Base-by-base conservation (phyloP, 2,888 invertebrate species). In the Chrysolina haemoptera region DNA sequence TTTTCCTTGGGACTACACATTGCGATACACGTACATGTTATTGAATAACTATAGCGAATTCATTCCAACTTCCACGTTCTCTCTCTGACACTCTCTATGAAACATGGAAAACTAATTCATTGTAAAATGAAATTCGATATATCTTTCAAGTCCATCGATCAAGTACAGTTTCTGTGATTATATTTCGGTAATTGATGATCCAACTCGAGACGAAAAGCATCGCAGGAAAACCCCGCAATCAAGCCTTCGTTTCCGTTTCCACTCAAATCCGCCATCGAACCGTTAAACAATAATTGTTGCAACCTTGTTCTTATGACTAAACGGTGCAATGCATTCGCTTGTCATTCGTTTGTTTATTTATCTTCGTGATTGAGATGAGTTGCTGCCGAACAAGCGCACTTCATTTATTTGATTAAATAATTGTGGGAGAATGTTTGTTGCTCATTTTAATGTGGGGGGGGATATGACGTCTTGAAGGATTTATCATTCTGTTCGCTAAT, bases 281-380 rank as follows among this genome's bases (percentile, higher is more conserved):
- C 74, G 70, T 76, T 64, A 76, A 71, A 67, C 71, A 41, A 22
- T 59, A 59, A 59, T 76, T 16, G 69, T 41, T 73, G 66, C 68
- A 75, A 71, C 73, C 73, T 75, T 59, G 68, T 75, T 69, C 65
- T 63, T 75, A 53, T 68, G 66, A 53, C 27, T 62, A 71, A 70
- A 46, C 67, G 70, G 63, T 69, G 48, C 67, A 70, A 62, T 50
- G 40, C 48, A 70, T 74, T 70, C 55, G 53, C 53, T 50, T 74
- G 67, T 70, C 73, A 62, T 73, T 65, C 59, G 59, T 73, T 68
- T 68, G 68, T 70, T 67, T 67, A 59, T 59, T 35, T 35, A 59
- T 59, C n/a, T 64, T 48, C 55, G 55, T 70, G 70, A 74, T 74
- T 67, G 55, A 74, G 67, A 73, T 65, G 68, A 74, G 68, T 71